phyloP scores from a whole-genome alignment of 2,888 invertebrate species.

The Lasioglossum morio region DNA sequence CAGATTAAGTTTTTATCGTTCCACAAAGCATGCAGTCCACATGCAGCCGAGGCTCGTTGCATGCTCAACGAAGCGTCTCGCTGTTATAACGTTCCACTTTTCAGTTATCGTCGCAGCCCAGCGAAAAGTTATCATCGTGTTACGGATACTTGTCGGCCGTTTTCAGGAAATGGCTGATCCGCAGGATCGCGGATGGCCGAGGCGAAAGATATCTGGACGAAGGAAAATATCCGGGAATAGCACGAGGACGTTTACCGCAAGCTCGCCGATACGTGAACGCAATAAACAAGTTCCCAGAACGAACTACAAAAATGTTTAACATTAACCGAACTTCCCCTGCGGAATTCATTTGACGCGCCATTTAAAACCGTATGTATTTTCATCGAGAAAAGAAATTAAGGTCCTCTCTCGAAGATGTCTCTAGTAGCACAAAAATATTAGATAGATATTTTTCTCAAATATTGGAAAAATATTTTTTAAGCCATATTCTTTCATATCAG shows the following conservation, averaged over 20 bases:
- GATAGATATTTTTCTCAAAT: too few species aligned
- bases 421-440: too few species aligned
- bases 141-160: conserved; percentile 6
- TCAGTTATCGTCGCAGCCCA: conserved; percentile 32
- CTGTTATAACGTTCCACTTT: conserved; percentile 40
- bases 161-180: not conserved
- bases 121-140: conserved; percentile 60
- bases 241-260: not conserved
- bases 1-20: not conserved
- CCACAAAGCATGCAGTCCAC: not conserved
- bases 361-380: not conserved
- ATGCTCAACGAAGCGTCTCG: conserved; percentile 14
- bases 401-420: too few species aligned
- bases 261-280: not conserved
- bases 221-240: not conserved
- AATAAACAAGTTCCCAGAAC: not conserved
- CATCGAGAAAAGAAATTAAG: too few species aligned
- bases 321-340: not conserved
- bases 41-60: conserved; percentile 25
- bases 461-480: too few species aligned
- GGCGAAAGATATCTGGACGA: not conserved
- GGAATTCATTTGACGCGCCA: not conserved
- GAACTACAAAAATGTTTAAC: not conserved
- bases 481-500: too few species aligned
- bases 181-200: not conserved